Percentiles rank a stretch among this genome's conserved stretches.
Evolutionary conservation across 1,140 invertebrate genomes (phyloP).

Genomic region (Oncopodura yosiiana): DNA sequence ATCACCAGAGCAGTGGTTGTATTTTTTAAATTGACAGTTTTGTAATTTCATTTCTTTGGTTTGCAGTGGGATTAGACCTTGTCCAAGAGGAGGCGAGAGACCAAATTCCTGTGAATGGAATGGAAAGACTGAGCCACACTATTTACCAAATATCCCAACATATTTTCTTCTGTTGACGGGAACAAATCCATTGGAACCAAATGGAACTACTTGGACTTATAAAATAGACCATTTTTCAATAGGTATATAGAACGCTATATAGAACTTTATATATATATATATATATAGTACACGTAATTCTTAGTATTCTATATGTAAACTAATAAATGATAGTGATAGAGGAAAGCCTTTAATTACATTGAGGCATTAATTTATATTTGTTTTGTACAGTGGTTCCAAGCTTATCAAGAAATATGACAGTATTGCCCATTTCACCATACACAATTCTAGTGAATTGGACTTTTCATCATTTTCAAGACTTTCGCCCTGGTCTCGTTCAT

Average conservation of each 20-base stretch:
- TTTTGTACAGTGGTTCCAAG: background rate
- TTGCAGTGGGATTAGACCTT: no score
- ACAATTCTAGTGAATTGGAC: constrained; percentile 23
- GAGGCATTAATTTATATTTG: background rate
- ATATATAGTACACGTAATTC: no score
- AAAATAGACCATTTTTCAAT: constrained; percentile 24
- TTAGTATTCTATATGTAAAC: no score
- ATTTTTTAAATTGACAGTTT: no score
- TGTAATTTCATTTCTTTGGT: no score
- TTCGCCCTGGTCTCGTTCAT: constrained; percentile 26
- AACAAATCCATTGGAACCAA: constrained; percentile 21
- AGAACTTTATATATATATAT: no score
- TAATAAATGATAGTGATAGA: no score
- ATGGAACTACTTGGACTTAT: constrained; percentile 22
- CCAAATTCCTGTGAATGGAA: constrained; percentile 31
- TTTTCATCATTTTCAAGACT: constrained; percentile 23
- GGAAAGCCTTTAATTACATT: background rate
- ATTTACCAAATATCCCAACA: constrained; percentile 9
- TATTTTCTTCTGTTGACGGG: constrained; percentile 18
- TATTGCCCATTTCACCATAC: constrained; percentile 6
- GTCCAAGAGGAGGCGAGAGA: no score
- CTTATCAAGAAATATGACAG: background rate
- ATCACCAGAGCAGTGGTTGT: no score
- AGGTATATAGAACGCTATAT: no score
- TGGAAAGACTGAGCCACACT: constrained; percentile 22